These are phyloP conservation scores for Sarcophaga subvicina DNA, from an alignment of 2,888 invertebrate genomes.

Conservation along the genomic window DNA sequence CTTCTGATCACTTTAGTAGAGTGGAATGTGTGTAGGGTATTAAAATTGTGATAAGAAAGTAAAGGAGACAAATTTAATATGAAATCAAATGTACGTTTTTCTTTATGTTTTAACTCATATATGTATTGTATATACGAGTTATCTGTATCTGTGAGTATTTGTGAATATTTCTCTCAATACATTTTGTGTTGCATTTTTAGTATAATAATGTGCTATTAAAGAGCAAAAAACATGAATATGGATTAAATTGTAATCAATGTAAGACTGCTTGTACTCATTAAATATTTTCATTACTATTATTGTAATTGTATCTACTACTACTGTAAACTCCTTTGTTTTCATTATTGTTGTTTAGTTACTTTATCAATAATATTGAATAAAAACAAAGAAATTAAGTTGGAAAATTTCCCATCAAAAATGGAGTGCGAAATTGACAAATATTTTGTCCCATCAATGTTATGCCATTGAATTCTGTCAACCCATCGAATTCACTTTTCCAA, in stretches of 20 bases:
- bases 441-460: too few species aligned
- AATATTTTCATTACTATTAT: neutral
- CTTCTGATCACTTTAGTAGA: neutral
- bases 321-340: neutral
- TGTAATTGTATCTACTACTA: neutral
- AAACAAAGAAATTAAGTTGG: neutral
- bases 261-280: constrained; percentile 20
- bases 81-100: too few species aligned
- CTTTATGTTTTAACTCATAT: neutral
- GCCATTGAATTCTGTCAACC: too few species aligned
- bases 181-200: neutral
- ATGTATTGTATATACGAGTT: neutral
- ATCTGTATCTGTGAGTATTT: neutral
- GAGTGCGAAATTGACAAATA: too few species aligned
- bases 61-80: neutral
- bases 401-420: too few species aligned
- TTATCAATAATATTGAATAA: constrained; percentile 11
- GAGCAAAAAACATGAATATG: neutral
- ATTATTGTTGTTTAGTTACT: constrained; percentile 2
- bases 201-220: neutral
- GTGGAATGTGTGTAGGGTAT: neutral
- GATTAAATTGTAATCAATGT: constrained; percentile 28
- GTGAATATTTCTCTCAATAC: neutral
- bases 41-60: neutral
- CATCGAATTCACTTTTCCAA: too few species aligned